These are phyloP conservation scores for Arvicanthis niloticus DNA, from an alignment of 2,113 vertebrate genomes.

Conservation along the genomic window DNA sequence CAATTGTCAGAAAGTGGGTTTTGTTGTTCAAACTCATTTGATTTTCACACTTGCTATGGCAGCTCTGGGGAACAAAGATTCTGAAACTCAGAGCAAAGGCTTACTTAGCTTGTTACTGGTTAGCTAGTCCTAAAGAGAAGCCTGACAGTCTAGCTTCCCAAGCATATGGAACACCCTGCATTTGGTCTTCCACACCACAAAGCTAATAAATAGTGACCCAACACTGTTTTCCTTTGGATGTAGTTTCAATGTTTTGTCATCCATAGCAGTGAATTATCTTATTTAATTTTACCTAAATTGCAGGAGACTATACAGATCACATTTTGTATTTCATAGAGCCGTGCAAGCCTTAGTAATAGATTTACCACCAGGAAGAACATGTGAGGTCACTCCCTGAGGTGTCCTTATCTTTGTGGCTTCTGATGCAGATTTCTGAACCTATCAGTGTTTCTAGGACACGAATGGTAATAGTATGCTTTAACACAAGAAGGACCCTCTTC, in stretches of 20 bases:
- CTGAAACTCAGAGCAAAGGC: neutral
- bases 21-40: neutral
- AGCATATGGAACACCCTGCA: neutral
- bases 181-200: neutral
- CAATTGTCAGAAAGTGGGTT: neutral
- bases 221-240: neutral
- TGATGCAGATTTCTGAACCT: neutral
- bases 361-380: neutral
- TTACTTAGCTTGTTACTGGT: neutral
- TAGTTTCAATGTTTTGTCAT: constrained; percentile 12
- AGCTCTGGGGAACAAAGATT: neutral
- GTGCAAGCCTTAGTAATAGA: neutral
- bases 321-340: neutral
- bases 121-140: neutral
- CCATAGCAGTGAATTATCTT: neutral
- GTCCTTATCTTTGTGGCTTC: neutral
- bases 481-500: neutral
- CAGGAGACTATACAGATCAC: neutral
- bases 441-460: neutral
- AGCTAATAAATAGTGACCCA: neutral
- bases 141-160: neutral
- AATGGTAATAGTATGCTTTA: neutral
- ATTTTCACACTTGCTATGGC: neutral
- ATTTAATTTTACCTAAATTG: constrained; percentile 28
- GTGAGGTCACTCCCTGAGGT: neutral